Evolutionary conservation across 2,888 invertebrate genomes (phyloP).

Genomic region (Petrolisthes cinctipes): DNA sequence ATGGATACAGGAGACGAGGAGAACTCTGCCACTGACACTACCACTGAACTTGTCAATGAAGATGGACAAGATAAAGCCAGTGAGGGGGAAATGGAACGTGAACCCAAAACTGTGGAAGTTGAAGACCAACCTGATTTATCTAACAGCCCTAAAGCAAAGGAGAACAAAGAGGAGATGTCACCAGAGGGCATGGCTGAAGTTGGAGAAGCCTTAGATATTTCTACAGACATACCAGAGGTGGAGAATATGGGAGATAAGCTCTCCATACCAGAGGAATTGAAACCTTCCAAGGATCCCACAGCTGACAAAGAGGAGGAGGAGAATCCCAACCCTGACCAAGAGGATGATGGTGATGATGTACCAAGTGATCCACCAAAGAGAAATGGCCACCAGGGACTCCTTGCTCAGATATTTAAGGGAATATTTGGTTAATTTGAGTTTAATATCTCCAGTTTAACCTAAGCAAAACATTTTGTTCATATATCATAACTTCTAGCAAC

Average conservation of each 20-base stretch:
- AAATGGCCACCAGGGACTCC: neutral
- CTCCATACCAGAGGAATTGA: neutral
- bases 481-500: too few species aligned
- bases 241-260: too few species aligned
- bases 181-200: neutral
- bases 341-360: neutral
- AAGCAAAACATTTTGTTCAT: too few species aligned
- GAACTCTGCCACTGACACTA: too few species aligned
- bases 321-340: neutral
- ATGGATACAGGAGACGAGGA: neutral
- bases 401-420: constrained; percentile 19
- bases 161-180: neutral
- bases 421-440: neutral
- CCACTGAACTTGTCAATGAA: neutral
- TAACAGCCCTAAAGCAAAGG: neutral
- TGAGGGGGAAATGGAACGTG: neutral
- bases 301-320: neutral
- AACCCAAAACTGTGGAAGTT: neutral
- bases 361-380: neutral
- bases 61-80: neutral
- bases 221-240: neutral
- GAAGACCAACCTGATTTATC: neutral
- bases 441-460: too few species aligned
- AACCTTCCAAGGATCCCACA: neutral
- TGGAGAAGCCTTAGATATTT: neutral